Evolutionary conservation across 1,140 invertebrate species (phyloP).

Genomic region (Penaeus chinensis): DNA sequence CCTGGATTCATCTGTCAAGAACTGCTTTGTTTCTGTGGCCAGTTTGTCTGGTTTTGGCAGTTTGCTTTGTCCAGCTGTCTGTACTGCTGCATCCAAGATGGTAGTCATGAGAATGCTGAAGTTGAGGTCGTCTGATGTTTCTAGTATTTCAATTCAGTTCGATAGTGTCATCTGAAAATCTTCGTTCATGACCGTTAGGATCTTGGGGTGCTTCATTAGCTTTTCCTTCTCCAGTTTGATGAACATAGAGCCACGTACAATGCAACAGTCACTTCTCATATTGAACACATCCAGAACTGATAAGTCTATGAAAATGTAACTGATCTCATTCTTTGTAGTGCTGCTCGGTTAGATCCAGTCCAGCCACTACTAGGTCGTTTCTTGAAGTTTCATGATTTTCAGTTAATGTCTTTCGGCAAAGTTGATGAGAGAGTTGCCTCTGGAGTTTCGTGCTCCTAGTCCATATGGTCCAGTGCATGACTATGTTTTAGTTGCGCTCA

Average conservation of each 20-base stretch:
- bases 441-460: too few species aligned
- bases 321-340: conserved; percentile 4
- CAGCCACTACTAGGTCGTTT: background rate
- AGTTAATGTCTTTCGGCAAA: background rate
- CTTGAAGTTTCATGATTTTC: conserved; percentile 23
- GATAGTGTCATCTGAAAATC: too few species aligned
- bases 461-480: too few species aligned
- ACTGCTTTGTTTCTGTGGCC: background rate
- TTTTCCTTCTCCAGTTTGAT: background rate
- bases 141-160: too few species aligned
- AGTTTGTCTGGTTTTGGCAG: background rate
- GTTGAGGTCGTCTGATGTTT: too few species aligned
- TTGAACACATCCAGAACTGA: background rate
- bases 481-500: too few species aligned
- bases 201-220: background rate
- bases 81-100: background rate
- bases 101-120: too few species aligned
- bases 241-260: background rate
- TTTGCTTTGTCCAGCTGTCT: conserved; percentile 1
- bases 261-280: background rate
- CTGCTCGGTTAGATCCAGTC: background rate
- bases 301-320: background rate
- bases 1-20: background rate
- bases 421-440: too few species aligned
- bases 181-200: background rate